phyloP scores from a whole-genome alignment of 2,797 vertebrate genomes.

The Parotocinclus haroldoi region DNA sequence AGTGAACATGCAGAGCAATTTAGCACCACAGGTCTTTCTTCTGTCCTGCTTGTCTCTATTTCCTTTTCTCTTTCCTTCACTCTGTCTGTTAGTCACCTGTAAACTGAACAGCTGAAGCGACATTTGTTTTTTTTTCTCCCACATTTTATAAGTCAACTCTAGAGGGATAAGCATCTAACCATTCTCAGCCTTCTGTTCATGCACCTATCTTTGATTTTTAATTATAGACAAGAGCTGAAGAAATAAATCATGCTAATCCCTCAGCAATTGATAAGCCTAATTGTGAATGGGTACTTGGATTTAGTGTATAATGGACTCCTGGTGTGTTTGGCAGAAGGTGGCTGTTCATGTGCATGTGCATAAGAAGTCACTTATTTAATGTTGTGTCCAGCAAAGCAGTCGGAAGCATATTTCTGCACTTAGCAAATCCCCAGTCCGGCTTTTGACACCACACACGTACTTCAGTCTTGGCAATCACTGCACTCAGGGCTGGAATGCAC shows the following conservation, averaged over 20 bases:
- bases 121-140: slow-evolving; percentile 41
- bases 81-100: slow-evolving; percentile 28
- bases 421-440: slow-evolving; percentile 14
- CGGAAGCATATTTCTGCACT: slow-evolving; percentile 41
- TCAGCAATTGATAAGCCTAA: no score
- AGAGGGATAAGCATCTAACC: slow-evolving; percentile 25
- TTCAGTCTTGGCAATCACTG: slow-evolving; percentile 18
- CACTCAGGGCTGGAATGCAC: slow-evolving; percentile 9
- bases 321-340: no score
- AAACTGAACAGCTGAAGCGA: slow-evolving; percentile 37
- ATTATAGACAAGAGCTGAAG: slow-evolving; percentile 19
- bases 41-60: slow-evolving; percentile 6
- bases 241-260: neutral
- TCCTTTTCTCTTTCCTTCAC: slow-evolving; percentile 7
- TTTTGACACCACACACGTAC: slow-evolving; percentile 5
- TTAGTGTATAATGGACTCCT: no score
- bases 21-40: slow-evolving; percentile 22
- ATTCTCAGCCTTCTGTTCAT: slow-evolving; percentile 29
- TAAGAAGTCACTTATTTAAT: neutral
- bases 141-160: slow-evolving; percentile 34
- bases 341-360: neutral
- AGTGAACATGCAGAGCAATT: slow-evolving; percentile 41
- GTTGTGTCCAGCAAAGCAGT: neutral
- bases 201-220: neutral
- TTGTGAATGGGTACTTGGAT: no score